A percentile compares a stretch with the other conserved stretches of the same genome.
phyloP scores from a whole-genome alignment of 2,888 invertebrate species.

The Candidula unifasciata region DNA sequence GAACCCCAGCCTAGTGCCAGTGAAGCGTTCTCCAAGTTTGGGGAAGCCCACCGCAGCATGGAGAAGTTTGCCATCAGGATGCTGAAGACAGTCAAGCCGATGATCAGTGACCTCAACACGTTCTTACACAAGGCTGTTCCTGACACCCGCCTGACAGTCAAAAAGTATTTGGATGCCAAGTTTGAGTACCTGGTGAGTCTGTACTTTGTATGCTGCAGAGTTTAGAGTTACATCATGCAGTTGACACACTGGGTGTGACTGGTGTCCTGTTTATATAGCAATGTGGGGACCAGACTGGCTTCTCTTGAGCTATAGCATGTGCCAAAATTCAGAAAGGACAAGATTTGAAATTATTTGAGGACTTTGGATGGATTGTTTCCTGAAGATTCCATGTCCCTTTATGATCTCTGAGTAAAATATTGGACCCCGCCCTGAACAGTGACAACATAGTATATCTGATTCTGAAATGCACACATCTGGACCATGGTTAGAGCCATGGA shows the following conservation, averaged over 20 bases:
- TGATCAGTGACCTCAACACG: constrained; percentile 95
- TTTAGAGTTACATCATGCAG: neutral
- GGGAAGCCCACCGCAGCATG: constrained; percentile 93
- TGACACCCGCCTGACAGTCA: constrained; percentile 96
- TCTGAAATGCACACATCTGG: too few species aligned
- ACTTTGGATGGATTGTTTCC: too few species aligned
- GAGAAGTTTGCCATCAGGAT: constrained; percentile 93
- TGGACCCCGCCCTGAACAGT: too few species aligned
- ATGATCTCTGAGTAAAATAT: too few species aligned
- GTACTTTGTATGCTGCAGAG: neutral
- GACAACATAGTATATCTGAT: too few species aligned
- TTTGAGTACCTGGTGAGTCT: constrained; percentile 91
- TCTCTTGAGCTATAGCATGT: too few species aligned
- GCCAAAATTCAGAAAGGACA: too few species aligned
- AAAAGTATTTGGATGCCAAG: constrained; percentile 98
- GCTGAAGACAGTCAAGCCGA: constrained; percentile 93
- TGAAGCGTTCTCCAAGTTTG: constrained; percentile 95
- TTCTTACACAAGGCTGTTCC: constrained; percentile 97
- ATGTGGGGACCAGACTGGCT: neutral
- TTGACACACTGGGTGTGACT: neutral
- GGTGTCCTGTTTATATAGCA: neutral
- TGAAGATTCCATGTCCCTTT: too few species aligned
- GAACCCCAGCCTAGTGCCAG: constrained; percentile 97
- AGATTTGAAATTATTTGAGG: too few species aligned
- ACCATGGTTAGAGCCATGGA: too few species aligned